phyloP scores from a whole-genome alignment of 2,113 vertebrate genomes.

The Sprattus sprattus region DNA sequence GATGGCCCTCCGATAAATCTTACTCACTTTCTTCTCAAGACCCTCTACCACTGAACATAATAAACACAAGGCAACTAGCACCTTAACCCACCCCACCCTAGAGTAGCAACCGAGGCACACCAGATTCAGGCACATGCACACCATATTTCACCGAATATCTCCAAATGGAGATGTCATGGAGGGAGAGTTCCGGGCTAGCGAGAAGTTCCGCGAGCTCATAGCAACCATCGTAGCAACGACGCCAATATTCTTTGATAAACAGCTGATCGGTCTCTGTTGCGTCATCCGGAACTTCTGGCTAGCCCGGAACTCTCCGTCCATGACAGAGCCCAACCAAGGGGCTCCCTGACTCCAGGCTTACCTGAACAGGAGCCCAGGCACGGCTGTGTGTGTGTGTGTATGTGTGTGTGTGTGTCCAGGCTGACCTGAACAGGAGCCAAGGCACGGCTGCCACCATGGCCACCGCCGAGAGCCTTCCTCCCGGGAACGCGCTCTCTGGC shows the following conservation, averaged over 20 bases:
- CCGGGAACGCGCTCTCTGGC: conserved; percentile 56
- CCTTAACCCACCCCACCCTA: background rate
- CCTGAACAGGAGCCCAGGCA: background rate
- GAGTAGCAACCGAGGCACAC: background rate
- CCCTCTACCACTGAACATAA: background rate
- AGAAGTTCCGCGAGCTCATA: too few species aligned
- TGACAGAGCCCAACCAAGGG: background rate
- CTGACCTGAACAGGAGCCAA: background rate
- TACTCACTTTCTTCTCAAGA: background rate
- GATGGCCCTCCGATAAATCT: background rate
- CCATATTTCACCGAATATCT: background rate
- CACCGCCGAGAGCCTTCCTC: conserved; percentile 40
- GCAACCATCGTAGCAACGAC: too few species aligned
- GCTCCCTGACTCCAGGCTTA: background rate
- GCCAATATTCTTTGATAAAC: too few species aligned
- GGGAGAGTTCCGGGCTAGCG: too few species aligned
- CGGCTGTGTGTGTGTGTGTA: too few species aligned
- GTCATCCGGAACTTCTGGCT: too few species aligned
- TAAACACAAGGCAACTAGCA: background rate
- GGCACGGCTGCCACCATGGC: conserved; percentile 61
- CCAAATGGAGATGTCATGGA: too few species aligned
- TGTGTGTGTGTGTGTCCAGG: too few species aligned
- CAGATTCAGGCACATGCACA: background rate
- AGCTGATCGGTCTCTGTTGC: too few species aligned
- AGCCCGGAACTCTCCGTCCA: too few species aligned